A percentile compares a stretch with the other conserved stretches of the same genome.
Evolutionary conservation across 2,888 invertebrate species (phyloP).

Genomic region (Podabrus alpinus): DNA sequence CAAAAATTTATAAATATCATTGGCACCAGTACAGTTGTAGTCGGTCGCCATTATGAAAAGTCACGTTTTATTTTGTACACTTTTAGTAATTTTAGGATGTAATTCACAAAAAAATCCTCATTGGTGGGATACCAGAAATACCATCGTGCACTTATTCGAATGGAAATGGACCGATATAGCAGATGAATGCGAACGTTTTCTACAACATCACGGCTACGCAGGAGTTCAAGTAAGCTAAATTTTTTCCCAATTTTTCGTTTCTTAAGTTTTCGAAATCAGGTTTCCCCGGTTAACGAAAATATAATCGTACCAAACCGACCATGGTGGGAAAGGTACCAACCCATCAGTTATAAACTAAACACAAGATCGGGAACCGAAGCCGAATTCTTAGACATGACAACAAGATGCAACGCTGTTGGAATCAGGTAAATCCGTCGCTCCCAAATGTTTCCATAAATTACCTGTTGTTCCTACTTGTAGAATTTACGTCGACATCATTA

Average conservation of each 20-base stretch:
- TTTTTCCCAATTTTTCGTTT: neutral
- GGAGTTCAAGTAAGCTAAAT: slow-evolving; percentile 68
- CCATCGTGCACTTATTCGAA: slow-evolving; percentile 78
- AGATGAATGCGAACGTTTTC: slow-evolving; percentile 75
- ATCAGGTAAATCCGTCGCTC: slow-evolving; percentile 59
- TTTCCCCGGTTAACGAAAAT: slow-evolving; percentile 79
- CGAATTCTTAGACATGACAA: slow-evolving; percentile 76
- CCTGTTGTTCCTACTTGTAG: slow-evolving; percentile 51
- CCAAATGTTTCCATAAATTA: neutral
- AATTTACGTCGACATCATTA: slow-evolving; percentile 81
- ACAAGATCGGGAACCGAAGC: slow-evolving; percentile 78
- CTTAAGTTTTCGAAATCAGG: slow-evolving; percentile 51
- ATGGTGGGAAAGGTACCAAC: slow-evolving; percentile 91
- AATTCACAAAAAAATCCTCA: slow-evolving; percentile 60
- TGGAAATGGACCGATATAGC: slow-evolving; percentile 86
- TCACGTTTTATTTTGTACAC: neutral
- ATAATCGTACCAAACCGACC: slow-evolving; percentile 65
- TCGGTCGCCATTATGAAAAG: neutral
- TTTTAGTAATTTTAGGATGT: neutral
- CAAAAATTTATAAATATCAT: neutral
- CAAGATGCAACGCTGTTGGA: slow-evolving; percentile 77
- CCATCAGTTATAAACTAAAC: slow-evolving; percentile 75
- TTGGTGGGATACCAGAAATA: slow-evolving; percentile 61
- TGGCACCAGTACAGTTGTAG: no score
- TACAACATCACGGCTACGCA: slow-evolving; percentile 73